phyloP scores from a whole-genome alignment of 1,140 invertebrate genomes.

The Heliconius nattereri region DNA sequence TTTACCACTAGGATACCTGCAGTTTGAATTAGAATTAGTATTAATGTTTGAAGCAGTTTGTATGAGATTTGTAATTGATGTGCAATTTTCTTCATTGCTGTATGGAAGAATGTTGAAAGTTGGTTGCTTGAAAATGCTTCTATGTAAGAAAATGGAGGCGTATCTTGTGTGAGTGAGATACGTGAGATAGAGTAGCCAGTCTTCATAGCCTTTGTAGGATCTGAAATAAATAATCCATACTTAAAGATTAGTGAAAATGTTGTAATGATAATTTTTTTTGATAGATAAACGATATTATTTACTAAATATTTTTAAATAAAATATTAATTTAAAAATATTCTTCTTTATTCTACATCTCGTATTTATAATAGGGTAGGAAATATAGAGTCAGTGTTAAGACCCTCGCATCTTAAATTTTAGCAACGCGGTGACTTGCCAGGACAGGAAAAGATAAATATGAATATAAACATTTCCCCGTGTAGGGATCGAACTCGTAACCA shows the following conservation, averaged over 20 bases:
- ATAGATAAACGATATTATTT: not conserved
- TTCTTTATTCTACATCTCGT: too few species aligned
- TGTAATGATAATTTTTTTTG: not conserved
- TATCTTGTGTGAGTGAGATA: slow-evolving; percentile 90
- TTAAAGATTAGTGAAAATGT: not conserved
- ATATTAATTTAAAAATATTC: too few species aligned
- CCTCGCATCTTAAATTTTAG: too few species aligned
- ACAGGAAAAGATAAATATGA: too few species aligned
- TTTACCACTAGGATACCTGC: slow-evolving; percentile 87
- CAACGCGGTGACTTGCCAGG: too few species aligned
- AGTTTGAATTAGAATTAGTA: slow-evolving; percentile 82
- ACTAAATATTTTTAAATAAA: too few species aligned
- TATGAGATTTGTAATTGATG: slow-evolving; percentile 76
- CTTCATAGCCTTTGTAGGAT: slow-evolving; percentile 87
- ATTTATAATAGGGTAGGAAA: too few species aligned
- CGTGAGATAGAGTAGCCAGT: slow-evolving; percentile 90
- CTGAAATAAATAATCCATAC: slow-evolving; percentile 64
- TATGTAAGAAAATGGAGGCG: slow-evolving; percentile 86
- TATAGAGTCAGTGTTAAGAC: too few species aligned
- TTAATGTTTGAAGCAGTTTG: slow-evolving; percentile 75
- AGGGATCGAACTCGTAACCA: too few species aligned
- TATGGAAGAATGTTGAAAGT: slow-evolving; percentile 78
- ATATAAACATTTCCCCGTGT: too few species aligned
- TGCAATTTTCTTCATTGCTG: slow-evolving; percentile 80
- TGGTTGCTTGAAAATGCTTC: slow-evolving; percentile 84